Evolutionary conservation across 2,113 vertebrate genomes (phyloP), one percentile per base, ranked within the genome.

Genomic region (Aegithalos caudatus): DNA sequence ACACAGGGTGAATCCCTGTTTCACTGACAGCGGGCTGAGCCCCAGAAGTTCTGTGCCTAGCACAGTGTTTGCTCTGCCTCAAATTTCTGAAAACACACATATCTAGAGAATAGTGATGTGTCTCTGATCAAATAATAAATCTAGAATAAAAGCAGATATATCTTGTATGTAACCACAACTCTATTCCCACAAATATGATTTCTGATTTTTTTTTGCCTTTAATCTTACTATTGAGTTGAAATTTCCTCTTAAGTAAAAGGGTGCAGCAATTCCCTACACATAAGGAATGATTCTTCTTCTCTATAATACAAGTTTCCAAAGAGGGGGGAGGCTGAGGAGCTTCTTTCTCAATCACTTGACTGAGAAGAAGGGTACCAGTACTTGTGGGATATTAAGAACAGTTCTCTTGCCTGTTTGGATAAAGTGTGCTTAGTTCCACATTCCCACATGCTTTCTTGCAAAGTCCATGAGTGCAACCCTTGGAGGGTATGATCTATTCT

Each of bases 1-100:
- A 45, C 6, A 21, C 0, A 0, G 8, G 22, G 4, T 38, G 40
- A 77, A 67, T 54, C 9, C 19, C 5, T 38, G 0, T 12, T 8
- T 5, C 35, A 12, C 31, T 33, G 17, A 14, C 3, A 3, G 7
- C 2, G 0, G n/a, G n/a, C n/a, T n/a, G n/a, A n/a, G n/a, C n/a
- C n/a, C n/a, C n/a, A n/a, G n/a, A 17, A 61, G 3, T 37, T 82
- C 51, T 70, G 9, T 7, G 31, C 4, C 10, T 69, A 20, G 8
- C 22, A 33, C 8, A 5, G 29, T 10, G 13, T 35, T 69, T 31
- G 6, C 29, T 64, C 40, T 78, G 31, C 19, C n/a, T 57, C 6
- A 6, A 14, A 48, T 11, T 48, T 35, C 42, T 90, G 86, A 44
- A 74, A 81, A n/a, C 13, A 27, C 1, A 25, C 53, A 1, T 23